Base-by-base conservation (phyloP, 2,113 vertebrate species). In the Bujurquina vittata region DNA sequence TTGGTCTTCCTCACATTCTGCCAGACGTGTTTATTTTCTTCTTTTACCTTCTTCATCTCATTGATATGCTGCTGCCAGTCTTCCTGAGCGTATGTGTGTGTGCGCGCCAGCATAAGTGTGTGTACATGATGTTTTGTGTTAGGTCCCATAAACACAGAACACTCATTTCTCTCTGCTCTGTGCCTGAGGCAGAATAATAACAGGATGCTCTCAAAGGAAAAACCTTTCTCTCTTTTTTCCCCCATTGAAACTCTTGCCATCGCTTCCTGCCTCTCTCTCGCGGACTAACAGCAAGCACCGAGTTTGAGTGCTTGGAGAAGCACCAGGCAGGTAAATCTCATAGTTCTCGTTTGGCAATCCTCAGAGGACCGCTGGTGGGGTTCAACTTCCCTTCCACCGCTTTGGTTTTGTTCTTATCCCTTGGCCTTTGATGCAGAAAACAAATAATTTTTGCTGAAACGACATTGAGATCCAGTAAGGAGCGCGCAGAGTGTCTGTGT, bases 171-270 rank as follows among this genome's bases (percentile, higher is more conserved):
- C 77, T 85, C 79, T 62, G 79, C 84, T 88, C 58, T 8, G 79
- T 46, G 87, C 92, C 91, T 29, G 65, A 92, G 91, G 93, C 87
- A 67, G 80, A 90, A 94, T 91, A 92, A 90, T 83, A 93, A 90
- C 73, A 89, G 79, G 69, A 89, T 85, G 56, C 79, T 92, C 92
- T 93, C 91, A 86, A 78, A 90, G 88, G 90, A 84, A 81, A 87
- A 93, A n/a, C 33, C 72, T 84, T 23, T 79, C 23, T 74, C 52
- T 75, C 56, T 46, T 63, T 23, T 23, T 31, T 2, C 29, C 59
- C 29, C 80, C 62, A 57, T 37, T 75, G 78, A 86, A 69, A 79
- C 83, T 58, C 83, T 75, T 69, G 52, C 81, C 79, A 31, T 69
- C 22, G 46, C 59, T 83, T 72, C 49, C 56, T 56, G 55, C 59